Percentiles rank a stretch among this genome's conserved stretches.
phyloP scores from a whole-genome alignment of 1,140 invertebrate species.

The Colletes latitarsis region DNA sequence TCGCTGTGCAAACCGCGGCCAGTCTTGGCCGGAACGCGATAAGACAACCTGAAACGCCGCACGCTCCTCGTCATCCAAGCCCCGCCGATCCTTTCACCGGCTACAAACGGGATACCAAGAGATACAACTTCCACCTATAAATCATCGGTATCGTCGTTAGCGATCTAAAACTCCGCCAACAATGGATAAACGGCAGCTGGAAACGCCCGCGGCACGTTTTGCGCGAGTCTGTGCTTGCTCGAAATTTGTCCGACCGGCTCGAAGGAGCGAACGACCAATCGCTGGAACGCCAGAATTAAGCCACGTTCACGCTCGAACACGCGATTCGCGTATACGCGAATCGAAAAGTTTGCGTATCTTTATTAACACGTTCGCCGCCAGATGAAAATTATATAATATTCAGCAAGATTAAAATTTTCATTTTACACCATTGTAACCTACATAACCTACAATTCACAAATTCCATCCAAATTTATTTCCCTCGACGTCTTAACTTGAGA shows the following conservation, averaged over 20 bases:
- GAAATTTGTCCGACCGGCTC: slow-evolving; percentile 28
- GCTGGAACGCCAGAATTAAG: neutral
- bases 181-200: slow-evolving; percentile 35
- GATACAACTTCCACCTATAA: slow-evolving; percentile 37
- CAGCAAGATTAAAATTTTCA: too few species aligned
- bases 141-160: slow-evolving; percentile 46
- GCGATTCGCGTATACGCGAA: too few species aligned
- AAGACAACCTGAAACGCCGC: slow-evolving; percentile 46
- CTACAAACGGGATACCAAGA: slow-evolving; percentile 27
- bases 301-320: neutral
- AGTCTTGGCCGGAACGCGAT: slow-evolving; percentile 23
- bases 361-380: too few species aligned
- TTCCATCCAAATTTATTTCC: too few species aligned
- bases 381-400: too few species aligned
- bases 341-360: too few species aligned
- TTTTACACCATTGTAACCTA: too few species aligned
- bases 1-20: slow-evolving; percentile 46
- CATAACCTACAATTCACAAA: too few species aligned
- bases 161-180: slow-evolving; percentile 32
- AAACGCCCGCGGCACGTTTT: neutral
- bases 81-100: slow-evolving; percentile 27
- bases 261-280: neutral
- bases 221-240: neutral
- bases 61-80: slow-evolving; percentile 19
- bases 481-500: too few species aligned